Base-by-base conservation (phyloP, 2,797 vertebrate genomes). In the Sciurus vulgaris region DNA sequence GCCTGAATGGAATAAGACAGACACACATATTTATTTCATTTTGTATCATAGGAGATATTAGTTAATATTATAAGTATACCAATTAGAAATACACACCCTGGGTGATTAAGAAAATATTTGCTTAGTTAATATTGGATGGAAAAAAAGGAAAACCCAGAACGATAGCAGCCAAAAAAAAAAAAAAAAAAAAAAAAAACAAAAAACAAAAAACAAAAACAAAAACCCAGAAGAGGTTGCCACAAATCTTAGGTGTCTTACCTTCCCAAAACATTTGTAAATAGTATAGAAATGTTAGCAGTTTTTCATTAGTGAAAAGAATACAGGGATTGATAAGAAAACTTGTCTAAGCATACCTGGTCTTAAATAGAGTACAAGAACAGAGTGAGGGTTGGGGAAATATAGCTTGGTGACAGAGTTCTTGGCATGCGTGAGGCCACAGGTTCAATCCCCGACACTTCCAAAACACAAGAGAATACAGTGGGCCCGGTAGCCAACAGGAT, bases 331-430 rank as follows among this genome's bases (percentile, higher is more conserved):
- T 10, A 33, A 7, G 38, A 56, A 76, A 67, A 12, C 28, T 0
- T 2, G 4, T 67, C 35, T 5, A 44, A 47, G 10, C 12, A n/a
- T 7, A 22, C 0, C n/a, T 63, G 38, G 10, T 5, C 18, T 76
- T 2, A 3, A 0, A 8, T 51, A 38, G 9, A 7, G 1, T 9
- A 41, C n/a, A n/a, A 56, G 63, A 24, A 35, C 5, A 35, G 1
- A n/a, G 4, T 3, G n/a, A 63, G 7, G 6, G 15, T 17, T 17
- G 5, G 51, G 11, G n/a, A 44, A 44, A 24, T 26, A 24, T 1
- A 82, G 26, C 17, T 1, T 35, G 15, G 51, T 18, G 13, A 24
- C 12, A 65, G 63, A 24, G 56, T 56, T 6, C 12, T 22, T 78
- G 3, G 33, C 33, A 12, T 2, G 77, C 22, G 12, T 8, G 51